Percentiles rank a stretch among this genome's conserved stretches.
phyloP scores from a whole-genome alignment of 2,888 invertebrate genomes.

The Andrena chrysosceles region DNA sequence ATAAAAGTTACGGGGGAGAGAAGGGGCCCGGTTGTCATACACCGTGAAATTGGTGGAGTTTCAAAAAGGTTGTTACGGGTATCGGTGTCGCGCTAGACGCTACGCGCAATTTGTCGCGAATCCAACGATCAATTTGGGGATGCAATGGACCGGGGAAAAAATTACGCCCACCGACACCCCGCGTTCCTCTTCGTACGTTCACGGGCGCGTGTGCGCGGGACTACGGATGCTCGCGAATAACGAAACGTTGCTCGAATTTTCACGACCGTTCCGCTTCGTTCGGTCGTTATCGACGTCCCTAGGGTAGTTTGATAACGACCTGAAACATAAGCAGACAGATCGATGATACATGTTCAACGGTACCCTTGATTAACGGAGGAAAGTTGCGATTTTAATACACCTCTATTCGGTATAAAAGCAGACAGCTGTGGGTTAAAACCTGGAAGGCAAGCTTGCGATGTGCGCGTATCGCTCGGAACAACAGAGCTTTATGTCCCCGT shows the following conservation, averaged over 20 bases:
- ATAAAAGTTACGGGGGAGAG: slow-evolving; percentile 67
- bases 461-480: neutral
- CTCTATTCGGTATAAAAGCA: too few species aligned
- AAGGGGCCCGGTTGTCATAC: slow-evolving; percentile 62
- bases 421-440: too few species aligned
- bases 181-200: neutral
- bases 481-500: slow-evolving; percentile 4
- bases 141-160: slow-evolving; percentile 48
- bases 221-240: neutral
- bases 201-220: neutral
- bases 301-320: too few species aligned
- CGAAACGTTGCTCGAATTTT: neutral
- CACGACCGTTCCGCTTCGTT: neutral
- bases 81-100: slow-evolving; percentile 40
- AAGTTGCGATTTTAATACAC: too few species aligned
- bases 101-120: slow-evolving; percentile 50
- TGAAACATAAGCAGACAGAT: too few species aligned
- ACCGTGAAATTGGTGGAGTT: slow-evolving; percentile 68
- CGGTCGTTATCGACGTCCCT: too few species aligned
- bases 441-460: neutral
- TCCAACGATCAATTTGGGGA: slow-evolving; percentile 50
- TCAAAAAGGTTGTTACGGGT: slow-evolving; percentile 51
- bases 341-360: too few species aligned
- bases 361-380: too few species aligned
- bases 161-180: slow-evolving; percentile 29